Evolutionary conservation across 2,113 vertebrate genomes (phyloP).

Genomic region (Callionymus lyra): DNA sequence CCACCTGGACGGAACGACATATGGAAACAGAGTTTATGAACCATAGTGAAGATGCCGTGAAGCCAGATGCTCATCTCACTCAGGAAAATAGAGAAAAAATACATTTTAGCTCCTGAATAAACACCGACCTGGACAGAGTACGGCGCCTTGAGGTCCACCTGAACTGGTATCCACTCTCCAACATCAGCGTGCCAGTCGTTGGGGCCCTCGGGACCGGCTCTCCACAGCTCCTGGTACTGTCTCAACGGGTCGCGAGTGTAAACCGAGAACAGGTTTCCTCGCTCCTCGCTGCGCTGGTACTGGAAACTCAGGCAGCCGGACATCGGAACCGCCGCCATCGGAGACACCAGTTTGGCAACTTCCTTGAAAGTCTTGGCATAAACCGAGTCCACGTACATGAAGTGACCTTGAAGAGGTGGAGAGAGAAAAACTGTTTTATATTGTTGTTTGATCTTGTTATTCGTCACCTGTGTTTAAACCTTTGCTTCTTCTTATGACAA

Average conservation of each 20-base stretch:
- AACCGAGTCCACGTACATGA: conserved; percentile 90
- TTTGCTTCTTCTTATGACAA: too few relatives aligned
- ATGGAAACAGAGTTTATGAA: too few relatives aligned
- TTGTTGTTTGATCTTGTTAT: too few relatives aligned
- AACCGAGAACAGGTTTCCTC: conserved; percentile 77
- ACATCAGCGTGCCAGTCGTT: conserved; percentile 30
- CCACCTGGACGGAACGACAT: conserved; percentile 61
- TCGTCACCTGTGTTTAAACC: too few relatives aligned
- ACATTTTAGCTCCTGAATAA: not conserved
- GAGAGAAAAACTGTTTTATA: too few relatives aligned
- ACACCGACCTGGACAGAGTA: conserved; percentile 80
- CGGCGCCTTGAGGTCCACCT: conserved; percentile 77
- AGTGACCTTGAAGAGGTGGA: conserved; percentile 69
- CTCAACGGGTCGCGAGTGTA: conserved; percentile 76
- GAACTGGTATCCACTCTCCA: conserved; percentile 72
- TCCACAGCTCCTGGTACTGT: conserved; percentile 91
- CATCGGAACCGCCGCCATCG: conserved; percentile 72
- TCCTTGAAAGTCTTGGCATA: conserved; percentile 84
- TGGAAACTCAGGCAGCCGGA: conserved; percentile 90
- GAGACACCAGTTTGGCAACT: conserved; percentile 85
- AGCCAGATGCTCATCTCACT: too few relatives aligned
- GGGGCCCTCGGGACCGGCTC: conserved; percentile 39
- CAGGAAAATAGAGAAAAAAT: too few relatives aligned
- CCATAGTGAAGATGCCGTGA: too few relatives aligned
- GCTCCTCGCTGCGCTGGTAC: conserved; percentile 75